Conservation (phyloP, 2,888 invertebrate genomes). For the Sussaba pulchella region DNA sequence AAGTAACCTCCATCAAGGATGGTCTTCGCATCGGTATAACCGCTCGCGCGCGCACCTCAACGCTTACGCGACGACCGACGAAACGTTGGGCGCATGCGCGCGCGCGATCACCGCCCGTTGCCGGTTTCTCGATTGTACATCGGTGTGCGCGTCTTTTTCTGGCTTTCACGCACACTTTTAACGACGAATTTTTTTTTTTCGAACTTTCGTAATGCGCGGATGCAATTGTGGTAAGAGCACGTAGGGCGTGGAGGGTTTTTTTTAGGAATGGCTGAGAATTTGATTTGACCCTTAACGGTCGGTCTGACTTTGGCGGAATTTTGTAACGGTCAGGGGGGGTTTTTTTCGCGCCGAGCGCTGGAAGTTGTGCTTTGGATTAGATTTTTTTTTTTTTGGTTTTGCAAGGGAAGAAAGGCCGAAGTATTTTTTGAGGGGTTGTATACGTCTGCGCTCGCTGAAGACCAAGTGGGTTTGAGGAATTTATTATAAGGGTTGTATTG, state of each 20-base stretch:
- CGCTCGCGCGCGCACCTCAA: constrained; percentile 40
- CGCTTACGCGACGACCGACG: constrained; percentile 43
- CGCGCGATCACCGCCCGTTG: no score
- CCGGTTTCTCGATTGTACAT: constrained; percentile 49
- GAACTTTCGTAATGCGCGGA: constrained; percentile 28
- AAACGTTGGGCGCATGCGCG: constrained; percentile 25
- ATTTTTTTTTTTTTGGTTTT: no score
- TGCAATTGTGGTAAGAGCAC: constrained; percentile 44
- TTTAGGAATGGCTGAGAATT: neutral
- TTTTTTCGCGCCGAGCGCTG: no score
- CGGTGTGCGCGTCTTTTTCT: constrained; percentile 11
- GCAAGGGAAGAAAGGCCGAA: no score
- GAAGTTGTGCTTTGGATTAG: no score
- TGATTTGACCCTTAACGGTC: no score
- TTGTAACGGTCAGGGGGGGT: no score
- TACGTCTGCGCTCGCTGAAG: no score
- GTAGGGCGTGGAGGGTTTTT: neutral
- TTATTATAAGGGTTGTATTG: no score
- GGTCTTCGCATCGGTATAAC: constrained; percentile 77
- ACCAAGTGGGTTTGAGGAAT: no score
- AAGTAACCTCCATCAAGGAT: constrained; percentile 84
- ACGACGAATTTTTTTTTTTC: constrained; percentile 11
- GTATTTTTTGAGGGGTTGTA: no score
- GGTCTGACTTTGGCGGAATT: no score
- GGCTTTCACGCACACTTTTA: constrained; percentile 29